Evolutionary conservation across 2,888 invertebrate species (phyloP).

Genomic region (Phortica okadai): DNA sequence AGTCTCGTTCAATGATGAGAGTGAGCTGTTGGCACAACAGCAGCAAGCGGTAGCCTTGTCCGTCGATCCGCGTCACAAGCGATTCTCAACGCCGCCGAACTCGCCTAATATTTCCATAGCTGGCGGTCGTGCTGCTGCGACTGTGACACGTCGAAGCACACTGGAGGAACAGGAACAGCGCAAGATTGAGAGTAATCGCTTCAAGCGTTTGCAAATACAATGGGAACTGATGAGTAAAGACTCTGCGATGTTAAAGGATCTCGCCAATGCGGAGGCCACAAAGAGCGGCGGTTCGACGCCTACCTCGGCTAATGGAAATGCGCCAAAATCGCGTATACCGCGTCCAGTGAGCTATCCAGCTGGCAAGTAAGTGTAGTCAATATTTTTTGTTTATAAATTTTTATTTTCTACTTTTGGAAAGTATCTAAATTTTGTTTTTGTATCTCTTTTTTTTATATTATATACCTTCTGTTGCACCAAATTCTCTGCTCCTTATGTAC

Average conservation of each 20-base stretch:
- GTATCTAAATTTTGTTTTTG: constrained; percentile 52
- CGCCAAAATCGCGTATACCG: constrained; percentile 75
- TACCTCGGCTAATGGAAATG: constrained; percentile 67
- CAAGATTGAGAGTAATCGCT: constrained; percentile 76
- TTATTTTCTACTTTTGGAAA: constrained; percentile 11
- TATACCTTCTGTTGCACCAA: constrained; percentile 28
- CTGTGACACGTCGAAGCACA: constrained; percentile 56
- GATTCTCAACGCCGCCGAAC: constrained; percentile 83
- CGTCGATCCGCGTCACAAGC: constrained; percentile 53
- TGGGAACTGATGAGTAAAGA: constrained; percentile 77
- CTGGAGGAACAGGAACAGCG: constrained; percentile 72
- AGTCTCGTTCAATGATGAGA: constrained; percentile 74
- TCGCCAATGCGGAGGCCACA: constrained; percentile 73
- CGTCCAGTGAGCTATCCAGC: constrained; percentile 76
- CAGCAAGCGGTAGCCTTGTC: constrained; percentile 37
- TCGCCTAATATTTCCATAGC: constrained; percentile 85
- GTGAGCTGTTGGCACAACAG: constrained; percentile 42
- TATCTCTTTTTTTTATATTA: constrained; percentile 36
- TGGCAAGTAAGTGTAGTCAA: constrained; percentile 71
- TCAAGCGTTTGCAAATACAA: constrained; percentile 76
- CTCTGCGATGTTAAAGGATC: constrained; percentile 74
- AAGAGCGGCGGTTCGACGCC: constrained; percentile 76
- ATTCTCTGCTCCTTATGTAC: neutral
- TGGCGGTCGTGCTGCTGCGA: constrained; percentile 42
- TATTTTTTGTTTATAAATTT: neutral